phyloP scores from a whole-genome alignment of 2,113 vertebrate species.

The Sturnus vulgaris region DNA sequence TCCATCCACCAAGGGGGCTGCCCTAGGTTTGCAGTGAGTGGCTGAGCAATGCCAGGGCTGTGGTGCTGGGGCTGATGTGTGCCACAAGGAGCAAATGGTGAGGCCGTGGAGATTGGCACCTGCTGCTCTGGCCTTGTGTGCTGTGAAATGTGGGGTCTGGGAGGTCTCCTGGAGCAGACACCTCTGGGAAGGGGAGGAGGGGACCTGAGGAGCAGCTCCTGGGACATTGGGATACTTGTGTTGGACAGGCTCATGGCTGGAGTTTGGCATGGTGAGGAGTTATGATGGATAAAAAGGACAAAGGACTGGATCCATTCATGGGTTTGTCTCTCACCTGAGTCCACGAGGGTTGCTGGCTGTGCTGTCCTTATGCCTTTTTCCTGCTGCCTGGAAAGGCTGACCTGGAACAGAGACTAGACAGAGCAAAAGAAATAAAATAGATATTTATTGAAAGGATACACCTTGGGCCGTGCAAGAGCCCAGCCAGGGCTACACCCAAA shows the following conservation, averaged over 20 bases:
- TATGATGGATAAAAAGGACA: neutral
- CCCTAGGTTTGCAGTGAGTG: neutral
- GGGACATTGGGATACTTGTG: neutral
- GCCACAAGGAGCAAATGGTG: fast-evolving
- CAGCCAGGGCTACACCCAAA: no score
- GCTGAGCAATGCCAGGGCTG: neutral
- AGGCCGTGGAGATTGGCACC: neutral
- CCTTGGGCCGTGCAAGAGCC: no score
- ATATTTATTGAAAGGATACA: no score
- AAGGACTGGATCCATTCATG: no score
- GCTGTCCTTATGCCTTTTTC: neutral
- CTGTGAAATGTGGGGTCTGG: neutral
- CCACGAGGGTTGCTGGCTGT: neutral
- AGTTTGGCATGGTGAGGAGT: neutral
- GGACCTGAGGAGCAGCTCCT: neutral
- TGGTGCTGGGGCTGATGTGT: fast-evolving
- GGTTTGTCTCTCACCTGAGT: neutral
- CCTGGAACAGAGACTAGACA: no score
- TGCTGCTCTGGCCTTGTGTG: neutral
- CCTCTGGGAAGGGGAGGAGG: neutral
- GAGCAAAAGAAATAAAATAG: no score
- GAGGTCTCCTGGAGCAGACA: neutral
- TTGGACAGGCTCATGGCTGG: neutral
- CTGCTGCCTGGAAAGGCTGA: no score
- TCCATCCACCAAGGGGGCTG: fast-evolving